A percentile compares a stretch with the other conserved stretches of the same genome.
Evolutionary conservation across 2,888 invertebrate species (phyloP).

Genomic region (Oligia fasciuncula): DNA sequence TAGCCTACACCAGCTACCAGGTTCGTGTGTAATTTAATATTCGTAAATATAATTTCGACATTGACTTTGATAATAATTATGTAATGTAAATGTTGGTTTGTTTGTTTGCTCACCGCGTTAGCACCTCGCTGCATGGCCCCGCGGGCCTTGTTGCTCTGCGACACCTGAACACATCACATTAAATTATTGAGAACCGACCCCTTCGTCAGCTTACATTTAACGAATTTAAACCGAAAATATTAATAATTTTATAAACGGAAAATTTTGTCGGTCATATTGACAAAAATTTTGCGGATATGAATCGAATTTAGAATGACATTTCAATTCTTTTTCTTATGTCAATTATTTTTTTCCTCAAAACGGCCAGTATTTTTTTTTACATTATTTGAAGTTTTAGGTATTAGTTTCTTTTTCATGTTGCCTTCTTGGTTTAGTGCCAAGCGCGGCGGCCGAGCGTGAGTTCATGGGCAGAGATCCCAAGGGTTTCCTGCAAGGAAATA

Average conservation of each 20-base stretch:
- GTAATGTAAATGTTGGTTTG: neutral
- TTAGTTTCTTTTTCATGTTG: constrained; percentile 33
- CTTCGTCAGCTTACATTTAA: constrained; percentile 26
- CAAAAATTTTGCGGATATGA: constrained; percentile 14
- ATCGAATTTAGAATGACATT: constrained; percentile 57
- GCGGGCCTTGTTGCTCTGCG: constrained; percentile 72
- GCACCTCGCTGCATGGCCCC: constrained; percentile 74
- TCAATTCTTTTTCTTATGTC: constrained; percentile 18
- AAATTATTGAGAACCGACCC: constrained; percentile 32
- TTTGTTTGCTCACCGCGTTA: constrained; percentile 69
- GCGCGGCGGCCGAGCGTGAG: constrained; percentile 21
- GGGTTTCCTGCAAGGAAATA: constrained; percentile 47
- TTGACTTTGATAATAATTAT: neutral
- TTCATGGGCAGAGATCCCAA: constrained; percentile 27
- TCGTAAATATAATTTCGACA: too few relatives aligned
- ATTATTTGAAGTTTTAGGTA: neutral
- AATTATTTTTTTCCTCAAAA: constrained; percentile 13
- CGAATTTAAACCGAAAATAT: constrained; percentile 24
- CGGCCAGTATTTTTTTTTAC: constrained; percentile 26
- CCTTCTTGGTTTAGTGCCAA: constrained; percentile 51
- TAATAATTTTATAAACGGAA: constrained; percentile 11
- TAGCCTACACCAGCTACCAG: too few relatives aligned
- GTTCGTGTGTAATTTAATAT: too few relatives aligned
- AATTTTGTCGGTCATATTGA: constrained; percentile 52
- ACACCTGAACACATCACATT: constrained; percentile 67